A percentile compares a stretch with the other conserved stretches of the same genome.
phyloP scores from a whole-genome alignment of 64 coral and sea anemone genomes.

The Actinia equina region DNA sequence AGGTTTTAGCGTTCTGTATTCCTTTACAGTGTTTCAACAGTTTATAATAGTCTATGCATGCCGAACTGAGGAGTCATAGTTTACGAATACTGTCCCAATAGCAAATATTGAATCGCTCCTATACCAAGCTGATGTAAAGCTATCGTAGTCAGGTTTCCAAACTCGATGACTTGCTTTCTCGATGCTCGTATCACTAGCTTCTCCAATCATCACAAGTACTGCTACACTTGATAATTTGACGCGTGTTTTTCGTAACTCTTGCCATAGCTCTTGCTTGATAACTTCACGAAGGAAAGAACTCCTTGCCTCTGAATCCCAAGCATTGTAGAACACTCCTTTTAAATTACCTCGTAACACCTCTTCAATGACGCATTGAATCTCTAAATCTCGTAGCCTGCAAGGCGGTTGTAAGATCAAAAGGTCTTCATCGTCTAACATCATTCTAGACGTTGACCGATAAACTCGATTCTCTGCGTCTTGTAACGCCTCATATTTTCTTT shows the following conservation, averaged over 20 bases:
- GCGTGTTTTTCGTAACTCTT: constrained; percentile 39
- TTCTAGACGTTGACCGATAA: neutral
- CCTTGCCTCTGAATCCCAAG: constrained; percentile 66
- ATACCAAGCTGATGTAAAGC: constrained; percentile 88
- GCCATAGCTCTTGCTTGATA: constrained; percentile 61
- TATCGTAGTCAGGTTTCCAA: constrained; percentile 90
- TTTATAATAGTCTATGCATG: neutral
- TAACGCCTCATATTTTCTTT: neutral
- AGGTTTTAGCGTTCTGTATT: too few relatives aligned
- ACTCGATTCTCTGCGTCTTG: neutral
- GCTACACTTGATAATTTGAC: constrained; percentile 38
- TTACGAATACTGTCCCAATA: constrained; percentile 75
- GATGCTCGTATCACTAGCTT: constrained; percentile 67
- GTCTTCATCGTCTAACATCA: constrained; percentile 27
- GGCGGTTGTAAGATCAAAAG: constrained; percentile 81
- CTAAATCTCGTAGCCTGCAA: constrained; percentile 78
- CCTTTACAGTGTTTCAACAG: neutral
- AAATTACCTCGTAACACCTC: constrained; percentile 64
- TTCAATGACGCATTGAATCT: constrained; percentile 72
- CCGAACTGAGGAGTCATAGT: constrained; percentile 15
- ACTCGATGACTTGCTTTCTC: constrained; percentile 86
- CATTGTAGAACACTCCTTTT: constrained; percentile 38
- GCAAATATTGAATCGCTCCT: constrained; percentile 77
- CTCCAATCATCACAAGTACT: constrained; percentile 80
- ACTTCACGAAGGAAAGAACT: constrained; percentile 66